A percentile compares a stretch with the other conserved stretches of the same genome.
Evolutionary conservation across 2,888 invertebrate genomes (phyloP).

Genomic region (Trissonchulus latispiculum): DNA sequence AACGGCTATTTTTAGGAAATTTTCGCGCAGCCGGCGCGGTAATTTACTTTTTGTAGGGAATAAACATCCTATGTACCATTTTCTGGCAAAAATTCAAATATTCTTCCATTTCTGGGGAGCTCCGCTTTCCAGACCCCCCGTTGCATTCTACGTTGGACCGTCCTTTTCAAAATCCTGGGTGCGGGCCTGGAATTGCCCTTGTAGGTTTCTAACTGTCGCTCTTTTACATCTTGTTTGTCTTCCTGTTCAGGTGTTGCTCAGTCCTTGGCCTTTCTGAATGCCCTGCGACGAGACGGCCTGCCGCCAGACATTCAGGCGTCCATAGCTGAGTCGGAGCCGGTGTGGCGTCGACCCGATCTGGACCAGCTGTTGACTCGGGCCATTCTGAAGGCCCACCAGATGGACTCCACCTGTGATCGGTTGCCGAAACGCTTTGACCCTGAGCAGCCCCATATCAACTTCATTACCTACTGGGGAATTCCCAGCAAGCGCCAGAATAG

Average conservation of each 20-base stretch:
- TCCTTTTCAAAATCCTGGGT: too few species aligned
- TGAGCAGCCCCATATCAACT: background rate
- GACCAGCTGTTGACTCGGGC: background rate
- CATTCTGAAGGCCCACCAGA: background rate
- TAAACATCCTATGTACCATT: too few species aligned
- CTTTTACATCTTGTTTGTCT: too few species aligned
- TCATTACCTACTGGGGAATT: background rate
- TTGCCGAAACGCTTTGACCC: background rate
- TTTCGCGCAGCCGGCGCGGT: too few species aligned
- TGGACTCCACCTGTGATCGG: background rate
- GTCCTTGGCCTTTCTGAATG: background rate
- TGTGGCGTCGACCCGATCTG: background rate
- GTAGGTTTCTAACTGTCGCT: too few species aligned
- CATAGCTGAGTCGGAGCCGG: background rate
- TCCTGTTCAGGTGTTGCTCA: background rate
- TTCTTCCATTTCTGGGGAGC: too few species aligned
- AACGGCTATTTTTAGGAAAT: too few species aligned
- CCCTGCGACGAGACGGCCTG: background rate
- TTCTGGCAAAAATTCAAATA: too few species aligned
- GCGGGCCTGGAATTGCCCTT: too few species aligned
- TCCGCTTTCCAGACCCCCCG: too few species aligned
- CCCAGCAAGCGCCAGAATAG: background rate
- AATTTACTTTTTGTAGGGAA: too few species aligned
- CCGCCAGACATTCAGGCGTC: background rate
- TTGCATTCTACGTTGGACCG: too few species aligned